Percentiles rank a stretch among this genome's conserved stretches.
phyloP scores from a whole-genome alignment of 1,140 invertebrate species.

The Uloborus diversus region DNA sequence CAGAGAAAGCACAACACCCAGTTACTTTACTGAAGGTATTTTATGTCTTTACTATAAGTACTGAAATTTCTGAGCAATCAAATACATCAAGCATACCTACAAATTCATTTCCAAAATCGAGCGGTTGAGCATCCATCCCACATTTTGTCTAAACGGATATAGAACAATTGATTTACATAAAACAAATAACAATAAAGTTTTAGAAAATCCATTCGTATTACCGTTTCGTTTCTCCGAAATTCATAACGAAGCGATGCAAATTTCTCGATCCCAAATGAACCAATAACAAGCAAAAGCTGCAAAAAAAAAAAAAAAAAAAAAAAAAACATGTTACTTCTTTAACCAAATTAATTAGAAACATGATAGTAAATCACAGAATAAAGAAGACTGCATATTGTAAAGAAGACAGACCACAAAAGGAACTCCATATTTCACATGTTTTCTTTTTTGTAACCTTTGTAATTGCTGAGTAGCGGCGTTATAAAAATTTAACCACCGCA shows the following conservation, averaged over 20 bases:
- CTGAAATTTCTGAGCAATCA: not conserved
- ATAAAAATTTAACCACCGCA: conserved; percentile 10
- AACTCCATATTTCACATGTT: conserved; percentile 1
- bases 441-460: not conserved
- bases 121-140: not conserved
- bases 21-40: too few species aligned
- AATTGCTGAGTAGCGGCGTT: not conserved
- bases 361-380: not conserved
- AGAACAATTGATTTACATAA: not conserved
- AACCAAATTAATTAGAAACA: not conserved
- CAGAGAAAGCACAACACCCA: too few species aligned
- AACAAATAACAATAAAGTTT: not conserved
- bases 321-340: not conserved
- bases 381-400: not conserved
- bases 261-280: conserved; percentile 29
- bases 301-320: not conserved
- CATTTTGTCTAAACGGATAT: not conserved
- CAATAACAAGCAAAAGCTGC: conserved; percentile 31
- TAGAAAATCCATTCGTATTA: not conserved
- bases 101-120: not conserved
- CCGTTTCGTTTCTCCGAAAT: conserved; percentile 19
- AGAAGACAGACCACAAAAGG: conserved; percentile 22
- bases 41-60: not conserved
- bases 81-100: not conserved
- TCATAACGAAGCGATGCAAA: conserved; percentile 56